A percentile compares a stretch with the other conserved stretches of the same genome.
These are phyloP conservation scores for Dromius quadrimaculatus DNA, from an alignment of 2,888 invertebrate species.

Conservation along the genomic window DNA sequence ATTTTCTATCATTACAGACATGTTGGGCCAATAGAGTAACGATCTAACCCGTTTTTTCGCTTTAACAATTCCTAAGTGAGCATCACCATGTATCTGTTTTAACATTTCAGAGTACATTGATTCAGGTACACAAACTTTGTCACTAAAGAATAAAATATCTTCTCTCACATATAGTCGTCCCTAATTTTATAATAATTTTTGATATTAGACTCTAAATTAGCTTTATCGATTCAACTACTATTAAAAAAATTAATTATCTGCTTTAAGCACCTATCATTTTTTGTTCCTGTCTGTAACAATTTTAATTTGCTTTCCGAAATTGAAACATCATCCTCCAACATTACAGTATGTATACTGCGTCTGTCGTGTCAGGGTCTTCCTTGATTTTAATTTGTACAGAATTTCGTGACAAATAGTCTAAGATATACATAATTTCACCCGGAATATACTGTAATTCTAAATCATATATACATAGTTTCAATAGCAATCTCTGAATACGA, in stretches of 20 bases:
- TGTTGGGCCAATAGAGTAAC: too few species aligned
- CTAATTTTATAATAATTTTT: neutral
- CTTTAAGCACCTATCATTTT: neutral
- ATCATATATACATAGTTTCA: neutral
- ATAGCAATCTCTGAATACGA: conserved; percentile 6
- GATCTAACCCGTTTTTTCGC: neutral
- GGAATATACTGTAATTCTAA: neutral
- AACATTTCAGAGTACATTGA: neutral
- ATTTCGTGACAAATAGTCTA: neutral
- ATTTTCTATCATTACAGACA: too few species aligned
- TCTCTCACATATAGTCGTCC: neutral
- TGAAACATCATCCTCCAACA: conserved; percentile 8
- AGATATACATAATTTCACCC: neutral
- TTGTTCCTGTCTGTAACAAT: neutral
- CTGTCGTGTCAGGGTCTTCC: conserved; percentile 7
- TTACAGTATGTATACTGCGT: conserved; percentile 10
- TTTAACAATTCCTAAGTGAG: neutral
- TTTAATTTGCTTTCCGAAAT: conserved; percentile 9
- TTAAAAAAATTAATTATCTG: neutral
- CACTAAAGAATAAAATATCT: neutral
- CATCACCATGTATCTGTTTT: neutral
- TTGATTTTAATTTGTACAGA: neutral
- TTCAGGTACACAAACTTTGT: neutral
- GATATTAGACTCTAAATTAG: neutral
- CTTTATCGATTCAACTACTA: neutral